Conservation (phyloP, 2,797 vertebrate species). For the Eospalax fontanierii region DNA sequence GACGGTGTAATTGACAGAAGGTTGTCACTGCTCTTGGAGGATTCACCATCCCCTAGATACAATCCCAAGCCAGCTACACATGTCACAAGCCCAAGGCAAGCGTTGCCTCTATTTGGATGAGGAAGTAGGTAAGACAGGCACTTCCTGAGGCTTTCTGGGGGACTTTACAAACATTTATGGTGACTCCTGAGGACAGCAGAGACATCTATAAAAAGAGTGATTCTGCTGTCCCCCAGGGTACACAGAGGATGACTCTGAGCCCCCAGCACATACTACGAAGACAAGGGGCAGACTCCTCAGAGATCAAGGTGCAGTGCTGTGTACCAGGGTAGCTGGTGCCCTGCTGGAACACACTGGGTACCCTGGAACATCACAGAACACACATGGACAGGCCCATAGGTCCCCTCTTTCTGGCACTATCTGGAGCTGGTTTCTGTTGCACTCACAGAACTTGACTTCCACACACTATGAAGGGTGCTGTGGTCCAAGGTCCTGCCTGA, state of each 20-base stretch:
- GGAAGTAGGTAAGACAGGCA: background rate
- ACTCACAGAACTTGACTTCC: background rate
- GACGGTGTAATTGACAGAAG: too few relatives aligned
- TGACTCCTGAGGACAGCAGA: background rate
- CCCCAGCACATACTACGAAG: background rate
- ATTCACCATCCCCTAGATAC: too few relatives aligned
- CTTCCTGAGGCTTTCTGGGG: background rate
- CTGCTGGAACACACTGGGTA: too few relatives aligned
- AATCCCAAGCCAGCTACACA: background rate
- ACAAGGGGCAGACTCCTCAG: background rate
- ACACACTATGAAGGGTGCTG: too few relatives aligned
- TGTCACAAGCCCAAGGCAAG: accelerated
- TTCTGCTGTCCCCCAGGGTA: too few relatives aligned
- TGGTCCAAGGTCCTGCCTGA: background rate
- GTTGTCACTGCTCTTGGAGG: background rate
- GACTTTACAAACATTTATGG: background rate
- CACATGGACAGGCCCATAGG: too few relatives aligned
- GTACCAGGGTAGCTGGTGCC: too few relatives aligned
- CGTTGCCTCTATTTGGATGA: background rate
- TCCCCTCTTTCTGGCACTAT: too few relatives aligned
- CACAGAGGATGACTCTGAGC: background rate
- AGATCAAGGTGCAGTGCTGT: background rate
- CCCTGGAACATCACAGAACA: background rate
- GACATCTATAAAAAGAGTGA: too few relatives aligned
- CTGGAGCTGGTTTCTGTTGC: background rate